Evolutionary conservation across 2,888 invertebrate genomes (phyloP), one percentile per base, ranked within the genome.

Genomic region (Agelastica alni): DNA sequence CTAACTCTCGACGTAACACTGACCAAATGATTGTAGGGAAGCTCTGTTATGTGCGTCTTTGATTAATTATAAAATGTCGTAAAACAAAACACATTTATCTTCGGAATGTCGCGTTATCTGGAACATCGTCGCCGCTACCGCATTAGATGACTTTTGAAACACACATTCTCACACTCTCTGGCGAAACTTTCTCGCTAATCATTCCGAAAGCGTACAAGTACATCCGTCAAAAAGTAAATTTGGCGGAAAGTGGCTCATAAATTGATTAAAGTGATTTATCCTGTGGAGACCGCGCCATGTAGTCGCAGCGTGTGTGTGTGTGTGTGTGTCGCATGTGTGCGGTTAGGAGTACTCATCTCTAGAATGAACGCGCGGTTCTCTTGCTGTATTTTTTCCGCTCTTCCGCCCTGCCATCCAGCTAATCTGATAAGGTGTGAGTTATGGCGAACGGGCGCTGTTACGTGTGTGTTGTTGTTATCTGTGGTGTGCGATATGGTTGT

Each of bases 371-470:
- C 7, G 9, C 2, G 18, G 20, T 9, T 34, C 45, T 45, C 37
- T 36, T 28, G n/a, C 12, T 26, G 46, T 52, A 7, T 22, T 20
- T 46, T 46, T 36, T 43, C 47, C 34, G 45, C 36, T 28, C 32
- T 42, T 28, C 51, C 49, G 31, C 43, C n/a, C 52, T 53, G 51
- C 52, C 53, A 43, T 31, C 7, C 53, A 47, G 61, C 61, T 67
- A 67, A 67, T 67, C 67, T 62, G 65, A 67, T 67, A 66, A 67
- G 64, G 64, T 63, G 63, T 62, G 56, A 66, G 64, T 65, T 65
- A 67, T 67, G 67, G 61, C 49, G 58, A 60, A 59, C 12, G 10
- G 41, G 28, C 22, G 37, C 31, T 48, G 41, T 31, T 41, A 6
- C 16, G 5, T 44, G 17, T 17, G 17, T 16, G 18, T 41, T 9